These are phyloP conservation scores for Cassiopea xamachana DNA, from an alignment of 30 jellyfish, hydroid and myxozoan species.

Conservation along the genomic window DNA sequence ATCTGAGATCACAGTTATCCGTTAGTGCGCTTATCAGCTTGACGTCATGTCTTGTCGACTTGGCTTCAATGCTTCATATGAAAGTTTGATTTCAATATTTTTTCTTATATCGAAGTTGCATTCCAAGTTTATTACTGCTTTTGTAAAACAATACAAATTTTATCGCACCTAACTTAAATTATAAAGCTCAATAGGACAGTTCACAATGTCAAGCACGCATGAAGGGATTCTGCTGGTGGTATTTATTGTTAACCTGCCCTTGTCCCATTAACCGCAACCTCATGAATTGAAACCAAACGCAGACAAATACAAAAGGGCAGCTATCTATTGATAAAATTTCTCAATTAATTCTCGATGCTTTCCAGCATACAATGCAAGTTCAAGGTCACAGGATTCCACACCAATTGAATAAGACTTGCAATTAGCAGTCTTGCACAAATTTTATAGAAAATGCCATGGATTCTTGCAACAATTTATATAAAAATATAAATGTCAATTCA, in stretches of 20 bases:
- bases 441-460: too few species aligned
- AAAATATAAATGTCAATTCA: too few species aligned
- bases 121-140: not conserved
- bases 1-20: constrained; percentile 9
- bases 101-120: not conserved
- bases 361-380: too few species aligned
- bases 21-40: not conserved
- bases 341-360: too few species aligned
- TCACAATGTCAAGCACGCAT: constrained; percentile 36
- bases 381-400: too few species aligned
- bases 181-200: not conserved
- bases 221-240: constrained; percentile 55
- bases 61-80: too few species aligned
- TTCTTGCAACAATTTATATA: too few species aligned
- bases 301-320: not conserved
- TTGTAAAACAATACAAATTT: constrained; percentile 6
- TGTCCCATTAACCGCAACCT: constrained; percentile 25
- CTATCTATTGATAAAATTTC: too few species aligned
- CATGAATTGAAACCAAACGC: not conserved
- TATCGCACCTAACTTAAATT: not conserved
- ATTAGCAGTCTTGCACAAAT: too few species aligned
- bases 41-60: too few species aligned
- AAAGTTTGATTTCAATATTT: not conserved
- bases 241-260: constrained; percentile 33
- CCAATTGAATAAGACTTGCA: too few species aligned